Base-by-base conservation (phyloP, 2,797 vertebrate species). In the Nyctalus aviator region DNA sequence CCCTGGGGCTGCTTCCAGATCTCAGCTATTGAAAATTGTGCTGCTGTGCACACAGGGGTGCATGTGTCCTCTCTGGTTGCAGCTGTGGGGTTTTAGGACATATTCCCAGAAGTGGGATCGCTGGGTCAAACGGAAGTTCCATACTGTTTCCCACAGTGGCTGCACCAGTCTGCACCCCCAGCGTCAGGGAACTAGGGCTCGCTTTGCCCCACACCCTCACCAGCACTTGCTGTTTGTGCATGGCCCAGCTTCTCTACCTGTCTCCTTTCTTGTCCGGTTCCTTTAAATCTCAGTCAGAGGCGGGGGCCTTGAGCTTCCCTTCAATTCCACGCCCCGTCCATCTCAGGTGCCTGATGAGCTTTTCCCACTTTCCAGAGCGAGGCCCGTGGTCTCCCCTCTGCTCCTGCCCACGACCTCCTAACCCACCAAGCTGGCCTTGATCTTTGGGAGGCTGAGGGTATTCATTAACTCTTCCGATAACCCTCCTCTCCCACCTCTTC, bases 391-490 rank as follows among this genome's bases (percentile, higher is more conserved):
- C 14, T 30, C 44, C 48, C 30, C 8, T 68, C 8, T 20, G 79
- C 23, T 30, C 85, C 46, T 12, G 14, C 7, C 14, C 2, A 44
- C 7, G 6, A 41, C 30, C 25, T 84, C 55, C 15, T 9, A 14
- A 10, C 14, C 11, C 0, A 0, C 2, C 18, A 81, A 62, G 62
- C 64, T 0, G 44, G 79, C 92, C 79, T 93, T 72, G 72, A 59
- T 6, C 72, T 62, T 50, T 71, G 57, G 27, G 30, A 46, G n/a
- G 41, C 2, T 13, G 37, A 89, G 6, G 78, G 83, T 95, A 72
- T 48, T 95, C 86, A 95, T 94, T 91, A 95, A 96, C 91, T 92
- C 37, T 50, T 76, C 93, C 15, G 86, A 90, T 94, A 95, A 94
- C 83, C 96, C 59, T 76, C 21, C 25, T 59, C 68, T 37, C 15